Evolutionary conservation across 2,797 vertebrate species (phyloP), one percentile per base, ranked within the genome.

Genomic region (Eleutherodactylus coqui): DNA sequence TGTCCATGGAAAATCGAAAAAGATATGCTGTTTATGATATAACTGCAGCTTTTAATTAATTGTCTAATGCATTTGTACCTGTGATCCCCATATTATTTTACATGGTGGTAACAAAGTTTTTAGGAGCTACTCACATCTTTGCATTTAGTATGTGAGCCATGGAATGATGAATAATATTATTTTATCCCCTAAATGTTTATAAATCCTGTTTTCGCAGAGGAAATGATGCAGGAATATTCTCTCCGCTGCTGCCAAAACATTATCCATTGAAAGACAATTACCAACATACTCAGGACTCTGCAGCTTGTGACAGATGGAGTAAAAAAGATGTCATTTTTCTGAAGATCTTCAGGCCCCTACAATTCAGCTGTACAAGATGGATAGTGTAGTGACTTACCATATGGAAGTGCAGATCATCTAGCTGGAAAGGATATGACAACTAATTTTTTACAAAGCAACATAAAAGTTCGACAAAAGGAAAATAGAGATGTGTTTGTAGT

Each of bases 371-470:
- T 41, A 67, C 53, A 84, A 84, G 73, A 84, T 77, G 73, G 73
- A 84, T 84, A 47, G 70, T 47, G 72, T 16, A 77, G 55, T 34
- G 58, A 64, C 43, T 64, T 67, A 64, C 72, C 82, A 84, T 84
- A 84, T 84, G 82, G 82, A 77, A 77, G 38, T 58, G 82, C 29
- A 38, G 43, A 70, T 82, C 72, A 77, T 84, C 73, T 84, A 77
- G 51, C 53, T 64, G 73, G 58, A 77, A 77, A 51, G 21, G 41
- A 84, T 49, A 29, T 76, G 82, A 76, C 82, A 84, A 49, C 53
- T 84, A n/a, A 83, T 77, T 76, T 84, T 76, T 84, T 77, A 67
- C 3, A 53, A 34, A 0, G 27, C 82, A 75, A 75, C 82, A 76
- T 64, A 62, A 70, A 29, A 47, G 49, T 60, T 17, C 11, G n/a